Conservation (phyloP, 2,888 invertebrate species). For the Sphaeridia pumilis region DNA sequence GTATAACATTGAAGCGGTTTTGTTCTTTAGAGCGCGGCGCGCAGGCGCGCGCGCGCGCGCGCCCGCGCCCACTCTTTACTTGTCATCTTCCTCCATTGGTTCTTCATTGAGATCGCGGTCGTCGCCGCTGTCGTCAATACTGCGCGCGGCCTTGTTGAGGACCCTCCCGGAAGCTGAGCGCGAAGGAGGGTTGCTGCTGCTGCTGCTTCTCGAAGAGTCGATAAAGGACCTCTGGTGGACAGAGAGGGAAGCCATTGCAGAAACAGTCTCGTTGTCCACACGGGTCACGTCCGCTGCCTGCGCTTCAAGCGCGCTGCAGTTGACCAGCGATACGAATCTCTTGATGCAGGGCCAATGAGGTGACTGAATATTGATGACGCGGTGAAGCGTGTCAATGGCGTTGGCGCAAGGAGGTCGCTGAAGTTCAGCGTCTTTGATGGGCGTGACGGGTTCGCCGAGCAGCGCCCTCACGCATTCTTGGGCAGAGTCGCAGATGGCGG, state of each 20-base stretch:
- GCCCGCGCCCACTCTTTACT: too few species aligned
- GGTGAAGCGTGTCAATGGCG: conserved; percentile 72
- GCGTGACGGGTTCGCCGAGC: conserved; percentile 66
- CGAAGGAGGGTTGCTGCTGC: not conserved
- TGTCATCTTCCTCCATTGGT: conserved; percentile 75
- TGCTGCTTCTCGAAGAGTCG: not conserved
- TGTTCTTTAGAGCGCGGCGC: too few species aligned
- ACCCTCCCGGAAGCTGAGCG: conserved; percentile 1
- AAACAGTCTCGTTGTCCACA: conserved; percentile 83
- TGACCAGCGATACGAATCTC: conserved; percentile 59
- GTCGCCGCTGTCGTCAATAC: not conserved
- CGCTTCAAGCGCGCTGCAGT: conserved; percentile 67
- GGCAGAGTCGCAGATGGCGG: conserved; percentile 92
- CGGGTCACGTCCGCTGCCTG: conserved; percentile 51
- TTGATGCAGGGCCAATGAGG: conserved; percentile 80
- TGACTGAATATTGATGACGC: conserved; percentile 69
- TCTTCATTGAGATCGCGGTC: conserved; percentile 48
- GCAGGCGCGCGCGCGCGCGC: too few species aligned
- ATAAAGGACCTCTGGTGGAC: conserved; percentile 53
- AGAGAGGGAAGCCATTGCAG: conserved; percentile 85
- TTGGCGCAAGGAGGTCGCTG: conserved; percentile 65
- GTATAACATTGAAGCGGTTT: too few species aligned
- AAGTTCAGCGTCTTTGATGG: conserved; percentile 63
- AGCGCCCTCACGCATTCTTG: conserved; percentile 91
- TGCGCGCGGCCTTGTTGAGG: not conserved